A percentile compares a stretch with the other conserved stretches of the same genome.
Evolutionary conservation across 1,140 invertebrate species (phyloP).

Genomic region (Elymnias hypermnestra): DNA sequence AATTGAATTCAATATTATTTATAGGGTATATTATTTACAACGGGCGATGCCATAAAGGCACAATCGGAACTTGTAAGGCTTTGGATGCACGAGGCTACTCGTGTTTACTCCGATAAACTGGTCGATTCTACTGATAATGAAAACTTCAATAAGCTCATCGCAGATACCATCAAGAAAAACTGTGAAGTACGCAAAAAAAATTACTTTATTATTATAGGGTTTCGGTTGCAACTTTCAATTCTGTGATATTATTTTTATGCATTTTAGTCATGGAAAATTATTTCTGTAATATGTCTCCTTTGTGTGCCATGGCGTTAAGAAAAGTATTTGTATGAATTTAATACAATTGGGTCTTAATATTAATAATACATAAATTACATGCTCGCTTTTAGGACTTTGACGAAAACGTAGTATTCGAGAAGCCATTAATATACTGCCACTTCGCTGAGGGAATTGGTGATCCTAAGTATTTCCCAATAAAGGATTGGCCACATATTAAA

Average conservation of each 20-base stretch:
- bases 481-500: conserved; percentile 83
- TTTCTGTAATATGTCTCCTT: no score
- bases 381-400: conserved; percentile 45
- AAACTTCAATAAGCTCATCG: conserved; percentile 83
- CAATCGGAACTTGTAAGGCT: conserved; percentile 85
- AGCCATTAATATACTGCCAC: conserved; percentile 91
- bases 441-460: conserved; percentile 94
- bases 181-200: conserved; percentile 84
- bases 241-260: neutral
- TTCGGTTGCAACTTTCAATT: neutral
- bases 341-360: no score
- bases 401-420: conserved; percentile 68
- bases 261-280: no score
- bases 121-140: conserved; percentile 86
- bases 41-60: conserved; percentile 83
- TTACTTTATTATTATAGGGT: conserved; percentile 18
- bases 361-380: no score
- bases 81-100: conserved; percentile 92
- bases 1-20: neutral
- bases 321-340: no score
- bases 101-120: conserved; percentile 95
- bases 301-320: no score
- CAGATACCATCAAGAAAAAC: conserved; percentile 89
- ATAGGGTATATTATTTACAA: conserved; percentile 93
- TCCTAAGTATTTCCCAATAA: conserved; percentile 91